Evolutionary conservation across 2,888 invertebrate genomes (phyloP).

Genomic region (Hydraecia micacea): DNA sequence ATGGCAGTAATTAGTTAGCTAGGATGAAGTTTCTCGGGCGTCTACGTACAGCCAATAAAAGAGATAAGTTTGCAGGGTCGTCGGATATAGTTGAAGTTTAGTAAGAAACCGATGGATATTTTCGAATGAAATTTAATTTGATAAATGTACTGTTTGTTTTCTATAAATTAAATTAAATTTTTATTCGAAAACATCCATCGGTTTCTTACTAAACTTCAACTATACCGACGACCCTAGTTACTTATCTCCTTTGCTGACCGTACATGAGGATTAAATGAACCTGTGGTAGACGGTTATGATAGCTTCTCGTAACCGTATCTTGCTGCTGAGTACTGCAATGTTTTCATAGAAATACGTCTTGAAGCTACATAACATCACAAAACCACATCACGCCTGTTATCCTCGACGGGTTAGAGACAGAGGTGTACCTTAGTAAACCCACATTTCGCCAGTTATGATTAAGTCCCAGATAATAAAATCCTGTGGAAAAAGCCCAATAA

Average conservation of each 20-base stretch:
- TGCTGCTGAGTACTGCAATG: conserved; percentile 1
- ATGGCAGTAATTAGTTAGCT: conserved; percentile 14
- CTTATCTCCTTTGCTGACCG: too few species aligned
- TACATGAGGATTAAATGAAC: conserved; percentile 16
- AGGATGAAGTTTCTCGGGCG: conserved; percentile 27
- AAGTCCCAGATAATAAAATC: not conserved
- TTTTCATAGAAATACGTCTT: conserved; percentile 3
- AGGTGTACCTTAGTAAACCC: not conserved
- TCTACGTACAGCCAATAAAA: not conserved
- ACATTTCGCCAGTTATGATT: not conserved
- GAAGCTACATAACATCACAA: not conserved
- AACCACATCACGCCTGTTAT: not conserved
- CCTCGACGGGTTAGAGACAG: not conserved
- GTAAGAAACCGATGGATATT: too few species aligned
- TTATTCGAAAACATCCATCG: too few species aligned
- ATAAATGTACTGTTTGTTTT: too few species aligned
- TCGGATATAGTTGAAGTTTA: too few species aligned
- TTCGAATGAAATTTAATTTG: too few species aligned
- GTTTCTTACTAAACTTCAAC: too few species aligned
- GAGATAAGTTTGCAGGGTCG: too few species aligned
- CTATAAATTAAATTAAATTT: too few species aligned
- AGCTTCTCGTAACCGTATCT: conserved; percentile 18
- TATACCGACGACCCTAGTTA: too few species aligned
- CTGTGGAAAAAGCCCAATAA: not conserved
- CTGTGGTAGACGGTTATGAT: conserved; percentile 1